phyloP scores from a whole-genome alignment of 2,888 invertebrate species.

The Pasiphila rectangulata region DNA sequence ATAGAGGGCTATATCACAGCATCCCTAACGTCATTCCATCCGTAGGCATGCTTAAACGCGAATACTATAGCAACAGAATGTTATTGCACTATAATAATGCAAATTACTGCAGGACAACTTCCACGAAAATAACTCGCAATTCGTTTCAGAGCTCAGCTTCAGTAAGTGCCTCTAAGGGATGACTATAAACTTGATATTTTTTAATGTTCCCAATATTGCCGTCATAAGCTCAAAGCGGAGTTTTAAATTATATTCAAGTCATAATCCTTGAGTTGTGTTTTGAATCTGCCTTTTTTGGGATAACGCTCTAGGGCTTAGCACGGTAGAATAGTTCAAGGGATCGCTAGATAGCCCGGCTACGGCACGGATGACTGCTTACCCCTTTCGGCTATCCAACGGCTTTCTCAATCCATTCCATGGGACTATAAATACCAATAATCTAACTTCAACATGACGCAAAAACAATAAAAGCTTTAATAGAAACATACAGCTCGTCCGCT shows the following conservation, averaged over 20 bases:
- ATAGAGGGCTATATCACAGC: constrained; percentile 1
- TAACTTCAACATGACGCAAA: constrained; percentile 39
- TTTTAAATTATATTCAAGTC: too few species aligned
- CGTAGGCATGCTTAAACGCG: too few species aligned
- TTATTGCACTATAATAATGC: neutral
- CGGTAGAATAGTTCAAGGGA: too few species aligned
- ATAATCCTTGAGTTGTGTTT: too few species aligned
- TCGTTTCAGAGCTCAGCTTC: neutral
- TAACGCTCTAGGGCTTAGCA: too few species aligned
- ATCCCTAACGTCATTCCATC: constrained; percentile 3
- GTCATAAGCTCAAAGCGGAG: too few species aligned
- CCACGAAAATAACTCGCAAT: neutral
- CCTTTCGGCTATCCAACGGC: constrained; percentile 28
- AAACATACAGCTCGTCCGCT: constrained; percentile 58
- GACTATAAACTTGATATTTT: neutral
- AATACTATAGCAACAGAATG: neutral
- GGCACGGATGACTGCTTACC: neutral
- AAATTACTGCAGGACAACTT: neutral
- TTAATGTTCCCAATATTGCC: too few species aligned
- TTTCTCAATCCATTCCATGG: constrained; percentile 30
- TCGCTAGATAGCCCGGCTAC: neutral
- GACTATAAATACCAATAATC: constrained; percentile 29
- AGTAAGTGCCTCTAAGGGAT: neutral
- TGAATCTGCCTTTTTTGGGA: too few species aligned
- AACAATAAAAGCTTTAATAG: constrained; percentile 54